A percentile compares a stretch with the other conserved stretches of the same genome.
Conservation (phyloP, 2,797 vertebrate genomes). For the Miichthys miiuy region DNA sequence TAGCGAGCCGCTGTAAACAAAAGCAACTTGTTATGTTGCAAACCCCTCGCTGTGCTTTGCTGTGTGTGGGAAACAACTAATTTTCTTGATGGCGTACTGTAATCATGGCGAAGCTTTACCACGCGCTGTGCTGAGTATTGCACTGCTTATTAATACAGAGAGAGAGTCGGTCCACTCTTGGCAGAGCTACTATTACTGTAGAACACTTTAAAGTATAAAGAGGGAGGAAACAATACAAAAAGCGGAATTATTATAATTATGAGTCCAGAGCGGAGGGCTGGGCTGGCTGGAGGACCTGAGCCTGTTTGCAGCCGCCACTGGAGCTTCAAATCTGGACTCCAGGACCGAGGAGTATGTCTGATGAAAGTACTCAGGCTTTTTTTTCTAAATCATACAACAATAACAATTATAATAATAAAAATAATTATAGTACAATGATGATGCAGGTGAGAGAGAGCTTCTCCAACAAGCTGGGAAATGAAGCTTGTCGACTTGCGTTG, state of each 20-base stretch:
- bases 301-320: slow-evolving; percentile 16
- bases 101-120: slow-evolving; percentile 87
- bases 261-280: slow-evolving; percentile 46
- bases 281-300: slow-evolving; percentile 45
- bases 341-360: slow-evolving; percentile 23
- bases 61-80: slow-evolving; percentile 86
- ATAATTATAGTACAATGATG: slow-evolving; percentile 56
- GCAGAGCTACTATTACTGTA: slow-evolving; percentile 78
- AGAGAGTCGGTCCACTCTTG: slow-evolving; percentile 71
- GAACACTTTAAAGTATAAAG: slow-evolving; percentile 66
- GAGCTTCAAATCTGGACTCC: slow-evolving; percentile 30
- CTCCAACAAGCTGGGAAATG: background rate
- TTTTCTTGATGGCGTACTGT: slow-evolving; percentile 88
- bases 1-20: slow-evolving; percentile 89
- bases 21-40: slow-evolving; percentile 89
- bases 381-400: slow-evolving; percentile 38
- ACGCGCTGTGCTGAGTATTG: slow-evolving; percentile 83
- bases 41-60: slow-evolving; percentile 79
- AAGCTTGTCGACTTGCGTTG: background rate
- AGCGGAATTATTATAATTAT: slow-evolving; percentile 75
- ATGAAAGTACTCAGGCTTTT: slow-evolving; percentile 44
- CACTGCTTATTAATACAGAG: slow-evolving; percentile 83
- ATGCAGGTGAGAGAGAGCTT: slow-evolving; percentile 11
- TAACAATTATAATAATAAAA: slow-evolving; percentile 54
- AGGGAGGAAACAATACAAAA: slow-evolving; percentile 46